These are phyloP conservation scores for Leptinotarsa defecta DNA, from an alignment of 1,140 invertebrate genomes.

Conservation along the genomic window DNA sequence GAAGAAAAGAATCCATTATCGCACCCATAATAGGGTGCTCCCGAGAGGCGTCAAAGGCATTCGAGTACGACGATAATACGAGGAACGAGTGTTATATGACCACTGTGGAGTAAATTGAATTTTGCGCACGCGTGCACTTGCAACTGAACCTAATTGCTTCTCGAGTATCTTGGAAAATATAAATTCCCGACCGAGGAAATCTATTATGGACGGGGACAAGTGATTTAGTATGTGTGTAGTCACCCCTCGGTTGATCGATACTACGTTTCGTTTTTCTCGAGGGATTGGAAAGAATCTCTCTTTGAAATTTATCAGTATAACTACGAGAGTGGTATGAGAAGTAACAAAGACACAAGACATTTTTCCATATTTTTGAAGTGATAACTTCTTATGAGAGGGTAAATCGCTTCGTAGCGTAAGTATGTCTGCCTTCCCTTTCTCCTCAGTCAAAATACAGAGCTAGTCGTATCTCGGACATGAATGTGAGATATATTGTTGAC, in stretches of 20 bases:
- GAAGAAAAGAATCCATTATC: constrained; percentile 45
- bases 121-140: constrained; percentile 39
- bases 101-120: constrained; percentile 44
- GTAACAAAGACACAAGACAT: too few species aligned
- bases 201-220: constrained; percentile 3
- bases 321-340: too few species aligned
- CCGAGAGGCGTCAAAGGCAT: constrained; percentile 17
- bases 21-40: constrained; percentile 41
- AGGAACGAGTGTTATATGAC: constrained; percentile 44
- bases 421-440: too few species aligned
- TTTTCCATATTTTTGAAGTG: too few species aligned
- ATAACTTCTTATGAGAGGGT: too few species aligned
- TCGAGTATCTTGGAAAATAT: constrained; percentile 23
- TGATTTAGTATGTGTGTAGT: not conserved
- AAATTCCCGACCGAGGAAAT: constrained; percentile 1
- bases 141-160: constrained; percentile 34
- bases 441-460: too few species aligned
- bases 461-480: too few species aligned
- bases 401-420: too few species aligned
- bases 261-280: not conserved
- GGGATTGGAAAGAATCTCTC: too few species aligned
- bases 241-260: not conserved
- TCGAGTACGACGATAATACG: not conserved
- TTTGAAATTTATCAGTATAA: too few species aligned
- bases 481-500: too few species aligned